phyloP scores from a whole-genome alignment of 92 coral and sea anemone species.

The Paragorgia papillata region DNA sequence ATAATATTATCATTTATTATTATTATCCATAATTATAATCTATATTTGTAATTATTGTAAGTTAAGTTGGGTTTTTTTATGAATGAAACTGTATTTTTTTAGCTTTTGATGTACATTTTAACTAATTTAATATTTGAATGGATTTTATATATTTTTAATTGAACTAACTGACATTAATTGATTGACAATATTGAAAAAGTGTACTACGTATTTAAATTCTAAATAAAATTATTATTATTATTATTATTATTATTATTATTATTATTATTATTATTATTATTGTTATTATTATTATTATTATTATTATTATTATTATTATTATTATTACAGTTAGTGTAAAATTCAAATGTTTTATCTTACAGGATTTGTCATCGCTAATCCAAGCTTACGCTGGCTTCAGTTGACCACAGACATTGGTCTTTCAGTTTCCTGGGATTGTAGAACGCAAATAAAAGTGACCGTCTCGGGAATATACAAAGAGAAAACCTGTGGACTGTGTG shows the following conservation, averaged over 20 bases:
- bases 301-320: neutral
- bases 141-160: no score
- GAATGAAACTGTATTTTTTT: neutral
- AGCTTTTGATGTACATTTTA: neutral
- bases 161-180: no score
- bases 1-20: no score
- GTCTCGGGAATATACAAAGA: constrained; percentile 27
- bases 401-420: constrained; percentile 23
- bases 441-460: neutral
- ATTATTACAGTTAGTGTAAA: neutral
- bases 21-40: neutral
- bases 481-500: constrained; percentile 8
- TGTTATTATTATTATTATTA: no score
- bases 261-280: no score
- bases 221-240: no score
- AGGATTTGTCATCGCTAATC: constrained; percentile 13
- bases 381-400: neutral
- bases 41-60: neutral
- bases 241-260: no score
- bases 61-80: no score
- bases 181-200: no score
- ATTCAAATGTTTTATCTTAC: neutral
- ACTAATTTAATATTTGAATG: neutral
- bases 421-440: constrained; percentile 1
- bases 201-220: no score